A percentile compares a stretch with the other conserved stretches of the same genome.
These are phyloP conservation scores for Formicarius rufipectus DNA, from an alignment of 2,113 vertebrate species.

Conservation along the genomic window DNA sequence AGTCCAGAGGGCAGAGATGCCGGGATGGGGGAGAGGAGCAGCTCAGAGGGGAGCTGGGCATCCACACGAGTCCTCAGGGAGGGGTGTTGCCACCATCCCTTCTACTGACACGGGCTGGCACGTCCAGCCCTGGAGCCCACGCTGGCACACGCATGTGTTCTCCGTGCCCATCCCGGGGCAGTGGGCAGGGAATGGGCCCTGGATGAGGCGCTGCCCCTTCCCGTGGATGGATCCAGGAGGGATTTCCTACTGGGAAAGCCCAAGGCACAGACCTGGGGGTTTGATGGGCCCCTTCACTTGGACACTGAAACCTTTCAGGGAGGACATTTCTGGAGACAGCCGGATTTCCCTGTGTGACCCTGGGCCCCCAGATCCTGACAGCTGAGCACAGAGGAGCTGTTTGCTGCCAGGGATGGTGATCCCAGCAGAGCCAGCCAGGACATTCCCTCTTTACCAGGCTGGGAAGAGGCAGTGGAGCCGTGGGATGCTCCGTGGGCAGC, in stretches of 20 bases:
- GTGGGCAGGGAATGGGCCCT: neutral
- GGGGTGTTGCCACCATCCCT: neutral
- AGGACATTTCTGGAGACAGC: constrained; percentile 22
- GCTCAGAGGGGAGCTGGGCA: neutral
- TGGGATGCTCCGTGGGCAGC: neutral
- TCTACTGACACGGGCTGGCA: neutral
- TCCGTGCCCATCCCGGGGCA: neutral
- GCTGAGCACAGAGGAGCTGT: constrained; percentile 15
- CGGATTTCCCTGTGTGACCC: constrained; percentile 30
- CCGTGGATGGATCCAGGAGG: too few species aligned
- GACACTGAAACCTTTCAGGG: constrained; percentile 16
- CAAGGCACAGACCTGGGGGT: neutral
- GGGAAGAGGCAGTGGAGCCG: too few species aligned
- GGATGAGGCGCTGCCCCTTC: accelerated
- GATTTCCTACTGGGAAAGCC: too few species aligned
- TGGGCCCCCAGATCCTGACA: neutral
- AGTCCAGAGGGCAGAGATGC: neutral
- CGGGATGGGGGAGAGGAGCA: neutral
- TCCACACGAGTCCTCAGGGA: neutral
- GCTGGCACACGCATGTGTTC: accelerated
- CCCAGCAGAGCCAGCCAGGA: neutral
- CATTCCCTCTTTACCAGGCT: too few species aligned
- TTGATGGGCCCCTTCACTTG: neutral
- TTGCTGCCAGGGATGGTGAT: neutral
- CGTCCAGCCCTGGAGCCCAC: neutral